Evolutionary conservation across 2,113 vertebrate genomes (phyloP).

Genomic region (Nipponia nippon): DNA sequence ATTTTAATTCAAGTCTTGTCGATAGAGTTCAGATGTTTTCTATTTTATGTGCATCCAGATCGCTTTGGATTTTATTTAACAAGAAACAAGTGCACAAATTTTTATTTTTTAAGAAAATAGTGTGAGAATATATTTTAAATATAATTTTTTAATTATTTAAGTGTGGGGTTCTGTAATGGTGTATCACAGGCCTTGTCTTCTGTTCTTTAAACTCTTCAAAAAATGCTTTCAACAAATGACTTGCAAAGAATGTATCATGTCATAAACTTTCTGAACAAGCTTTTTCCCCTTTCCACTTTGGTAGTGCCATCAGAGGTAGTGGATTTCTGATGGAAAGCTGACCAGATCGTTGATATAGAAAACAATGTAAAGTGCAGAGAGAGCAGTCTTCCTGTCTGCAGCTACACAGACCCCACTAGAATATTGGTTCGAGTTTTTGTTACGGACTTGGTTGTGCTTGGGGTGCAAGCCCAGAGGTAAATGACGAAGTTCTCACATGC

Average conservation of each 20-base stretch:
- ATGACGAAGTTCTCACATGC: neutral
- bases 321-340: neutral
- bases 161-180: neutral
- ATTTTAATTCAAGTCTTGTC: neutral
- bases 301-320: neutral
- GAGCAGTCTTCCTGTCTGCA: neutral
- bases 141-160: neutral
- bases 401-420: neutral
- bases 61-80: neutral
- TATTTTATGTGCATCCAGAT: neutral
- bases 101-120: neutral
- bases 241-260: neutral
- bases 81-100: neutral
- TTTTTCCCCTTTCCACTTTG: neutral
- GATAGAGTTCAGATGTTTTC: neutral
- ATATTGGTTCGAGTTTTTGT: neutral
- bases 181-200: neutral
- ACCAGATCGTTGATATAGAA: neutral
- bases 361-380: neutral
- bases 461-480: neutral
- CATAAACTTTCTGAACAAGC: neutral
- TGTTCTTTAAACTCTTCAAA: neutral
- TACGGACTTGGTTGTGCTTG: accelerated
- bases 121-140: neutral
- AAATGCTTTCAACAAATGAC: neutral